Conservation (phyloP, 2,113 vertebrate species). For the Atractosteus spatula region DNA sequence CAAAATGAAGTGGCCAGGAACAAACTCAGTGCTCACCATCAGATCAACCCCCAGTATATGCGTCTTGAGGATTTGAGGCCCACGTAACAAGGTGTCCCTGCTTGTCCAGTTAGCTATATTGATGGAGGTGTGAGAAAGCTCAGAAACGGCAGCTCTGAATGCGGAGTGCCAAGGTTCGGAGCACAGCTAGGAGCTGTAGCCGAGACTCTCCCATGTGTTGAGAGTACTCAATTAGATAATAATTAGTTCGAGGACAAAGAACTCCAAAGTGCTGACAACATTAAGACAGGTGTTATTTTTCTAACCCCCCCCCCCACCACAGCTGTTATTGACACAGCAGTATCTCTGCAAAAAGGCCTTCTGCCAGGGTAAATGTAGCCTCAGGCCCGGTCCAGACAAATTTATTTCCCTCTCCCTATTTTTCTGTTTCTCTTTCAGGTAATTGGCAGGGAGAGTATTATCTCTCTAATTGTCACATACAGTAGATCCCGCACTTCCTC, state of each 20-base stretch:
- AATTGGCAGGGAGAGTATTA: constrained; percentile 46
- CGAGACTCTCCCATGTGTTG: constrained; percentile 7
- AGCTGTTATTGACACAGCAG: not conserved
- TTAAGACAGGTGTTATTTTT: not conserved
- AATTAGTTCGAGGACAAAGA: constrained; percentile 25
- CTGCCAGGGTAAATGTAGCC: not conserved
- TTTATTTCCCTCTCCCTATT: not conserved
- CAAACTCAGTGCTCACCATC: no score
- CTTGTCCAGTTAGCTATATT: no score
- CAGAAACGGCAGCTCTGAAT: no score
- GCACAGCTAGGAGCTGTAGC: no score
- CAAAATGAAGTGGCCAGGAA: no score
- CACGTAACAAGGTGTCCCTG: no score
- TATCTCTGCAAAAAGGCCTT: not conserved
- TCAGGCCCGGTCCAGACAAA: not conserved
- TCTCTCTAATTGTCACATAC: constrained; percentile 63
- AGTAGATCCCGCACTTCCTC: constrained; percentile 57
- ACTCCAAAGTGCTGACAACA: not conserved
- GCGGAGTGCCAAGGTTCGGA: no score
- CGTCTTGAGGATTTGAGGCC: no score
- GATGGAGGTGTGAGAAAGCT: no score
- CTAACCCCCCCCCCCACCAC: not conserved
- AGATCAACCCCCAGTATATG: no score
- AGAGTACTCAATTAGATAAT: constrained; percentile 27
- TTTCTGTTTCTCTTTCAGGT: constrained; percentile 27